Conservation (phyloP, 2,888 invertebrate species). For the Chalcis sispes region DNA sequence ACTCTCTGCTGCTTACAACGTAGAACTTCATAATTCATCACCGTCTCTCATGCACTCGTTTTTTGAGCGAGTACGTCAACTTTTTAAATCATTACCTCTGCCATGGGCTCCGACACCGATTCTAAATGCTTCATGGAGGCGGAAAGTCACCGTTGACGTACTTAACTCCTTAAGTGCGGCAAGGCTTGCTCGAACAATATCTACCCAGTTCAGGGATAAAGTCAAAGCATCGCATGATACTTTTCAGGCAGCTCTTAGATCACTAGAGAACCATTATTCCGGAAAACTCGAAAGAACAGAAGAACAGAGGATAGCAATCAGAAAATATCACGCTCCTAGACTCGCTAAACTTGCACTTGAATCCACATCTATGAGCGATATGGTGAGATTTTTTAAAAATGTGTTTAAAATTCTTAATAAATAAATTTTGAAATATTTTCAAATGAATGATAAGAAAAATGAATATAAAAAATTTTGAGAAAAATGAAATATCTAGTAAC, state of each 20-base stretch:
- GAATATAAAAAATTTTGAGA: too few species aligned
- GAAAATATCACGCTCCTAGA: conserved; percentile 87
- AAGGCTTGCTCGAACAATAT: conserved; percentile 84
- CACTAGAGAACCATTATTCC: conserved; percentile 83
- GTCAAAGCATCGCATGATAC: conserved; percentile 86
- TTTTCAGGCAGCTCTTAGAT: conserved; percentile 84
- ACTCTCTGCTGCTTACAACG: conserved; percentile 85
- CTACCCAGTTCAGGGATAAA: conserved; percentile 85
- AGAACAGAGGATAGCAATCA: conserved; percentile 85
- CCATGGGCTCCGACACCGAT: conserved; percentile 79
- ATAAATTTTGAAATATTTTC: too few species aligned
- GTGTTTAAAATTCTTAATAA: too few species aligned
- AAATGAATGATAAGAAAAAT: too few species aligned
- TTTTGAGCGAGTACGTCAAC: conserved; percentile 82
- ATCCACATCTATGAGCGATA: conserved; percentile 88
- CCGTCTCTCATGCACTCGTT: conserved; percentile 82
- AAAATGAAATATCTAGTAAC: too few species aligned
- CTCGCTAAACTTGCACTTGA: conserved; percentile 89
- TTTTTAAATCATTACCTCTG: conserved; percentile 80
- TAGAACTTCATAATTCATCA: conserved; percentile 83
- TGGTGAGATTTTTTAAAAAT: conserved; percentile 74
- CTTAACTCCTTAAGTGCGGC: conserved; percentile 84
- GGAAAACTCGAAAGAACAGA: conserved; percentile 87
- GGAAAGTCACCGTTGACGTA: conserved; percentile 83
- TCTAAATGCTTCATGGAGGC: conserved; percentile 82